Evolutionary conservation across 2,888 invertebrate genomes (phyloP).

Genomic region (Rotaria socialis): DNA sequence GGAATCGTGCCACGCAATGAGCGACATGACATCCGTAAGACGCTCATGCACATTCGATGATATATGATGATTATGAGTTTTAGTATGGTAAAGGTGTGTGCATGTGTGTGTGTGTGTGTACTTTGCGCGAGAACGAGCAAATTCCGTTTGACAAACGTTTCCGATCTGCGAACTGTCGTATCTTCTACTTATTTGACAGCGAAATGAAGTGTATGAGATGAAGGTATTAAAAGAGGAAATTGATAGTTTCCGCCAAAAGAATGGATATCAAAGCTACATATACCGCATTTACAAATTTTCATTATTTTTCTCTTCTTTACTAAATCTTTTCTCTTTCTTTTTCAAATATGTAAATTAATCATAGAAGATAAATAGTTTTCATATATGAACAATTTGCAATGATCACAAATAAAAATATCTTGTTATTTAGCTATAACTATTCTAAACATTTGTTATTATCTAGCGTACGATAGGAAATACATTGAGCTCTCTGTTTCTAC

Average conservation of each 20-base stretch:
- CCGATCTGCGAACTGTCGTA: background rate
- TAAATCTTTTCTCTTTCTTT: background rate
- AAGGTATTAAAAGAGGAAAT: conserved; percentile 21
- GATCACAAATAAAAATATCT: background rate
- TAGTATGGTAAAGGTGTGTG: background rate
- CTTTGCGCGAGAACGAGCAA: background rate
- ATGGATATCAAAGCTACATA: background rate
- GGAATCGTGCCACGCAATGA: background rate
- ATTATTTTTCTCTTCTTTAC: background rate
- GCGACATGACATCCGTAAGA: conserved; percentile 1
- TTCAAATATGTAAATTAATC: background rate
- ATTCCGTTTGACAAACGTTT: conserved; percentile 21
- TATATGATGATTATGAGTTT: background rate
- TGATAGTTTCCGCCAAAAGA: conserved; percentile 28
- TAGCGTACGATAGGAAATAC: background rate
- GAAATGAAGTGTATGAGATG: conserved; percentile 17
- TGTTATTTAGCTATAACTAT: background rate
- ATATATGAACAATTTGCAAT: background rate
- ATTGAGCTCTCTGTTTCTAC: background rate
- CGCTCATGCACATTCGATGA: background rate
- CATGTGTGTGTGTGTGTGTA: background rate
- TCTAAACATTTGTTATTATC: conserved; percentile 4
- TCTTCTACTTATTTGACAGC: conserved; percentile 29
- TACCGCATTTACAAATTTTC: background rate
- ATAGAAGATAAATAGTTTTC: background rate